phyloP scores from a whole-genome alignment of 2,888 invertebrate genomes.

The Drosophila koepferae region DNA sequence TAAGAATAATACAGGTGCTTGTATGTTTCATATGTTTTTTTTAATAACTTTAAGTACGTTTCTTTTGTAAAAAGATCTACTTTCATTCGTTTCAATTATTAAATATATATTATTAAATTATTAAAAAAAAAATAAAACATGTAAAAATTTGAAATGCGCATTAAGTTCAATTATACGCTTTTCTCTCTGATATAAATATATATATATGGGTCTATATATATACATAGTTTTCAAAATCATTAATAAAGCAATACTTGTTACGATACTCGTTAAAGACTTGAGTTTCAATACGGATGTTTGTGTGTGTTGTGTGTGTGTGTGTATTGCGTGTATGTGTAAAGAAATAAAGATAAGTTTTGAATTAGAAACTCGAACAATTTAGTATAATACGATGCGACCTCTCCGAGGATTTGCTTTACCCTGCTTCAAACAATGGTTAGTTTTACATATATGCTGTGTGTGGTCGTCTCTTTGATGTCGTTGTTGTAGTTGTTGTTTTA shows the following conservation, averaged over 20 bases:
- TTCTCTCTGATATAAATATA: slow-evolving; percentile 21
- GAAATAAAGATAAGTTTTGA: slow-evolving; percentile 13
- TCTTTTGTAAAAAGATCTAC: slow-evolving; percentile 65
- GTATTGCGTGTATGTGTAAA: slow-evolving; percentile 13
- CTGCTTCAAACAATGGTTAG: slow-evolving; percentile 31
- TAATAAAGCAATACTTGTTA: slow-evolving; percentile 76
- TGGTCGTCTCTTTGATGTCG: slow-evolving; percentile 47
- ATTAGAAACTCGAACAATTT: slow-evolving; percentile 47
- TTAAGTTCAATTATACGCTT: slow-evolving; percentile 57
- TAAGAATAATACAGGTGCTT: neutral
- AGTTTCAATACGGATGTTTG: slow-evolving; percentile 30
- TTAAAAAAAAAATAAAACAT: slow-evolving; percentile 69
- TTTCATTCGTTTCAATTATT: slow-evolving; percentile 57
- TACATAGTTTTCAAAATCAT: slow-evolving; percentile 41
- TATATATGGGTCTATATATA: slow-evolving; percentile 32
- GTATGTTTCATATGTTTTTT: slow-evolving; percentile 46
- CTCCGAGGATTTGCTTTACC: slow-evolving; percentile 32
- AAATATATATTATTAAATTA: slow-evolving; percentile 77
- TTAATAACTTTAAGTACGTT: slow-evolving; percentile 78
- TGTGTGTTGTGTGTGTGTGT: slow-evolving; percentile 14
- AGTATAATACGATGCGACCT: slow-evolving; percentile 71
- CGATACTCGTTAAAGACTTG: slow-evolving; percentile 47
- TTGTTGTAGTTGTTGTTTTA: slow-evolving; percentile 33
- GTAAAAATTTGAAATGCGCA: slow-evolving; percentile 80
- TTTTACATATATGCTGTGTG: slow-evolving; percentile 18